These are phyloP conservation scores for Hippocampus mohnikei DNA, from an alignment of 2,113 vertebrate genomes.

Conservation along the genomic window DNA sequence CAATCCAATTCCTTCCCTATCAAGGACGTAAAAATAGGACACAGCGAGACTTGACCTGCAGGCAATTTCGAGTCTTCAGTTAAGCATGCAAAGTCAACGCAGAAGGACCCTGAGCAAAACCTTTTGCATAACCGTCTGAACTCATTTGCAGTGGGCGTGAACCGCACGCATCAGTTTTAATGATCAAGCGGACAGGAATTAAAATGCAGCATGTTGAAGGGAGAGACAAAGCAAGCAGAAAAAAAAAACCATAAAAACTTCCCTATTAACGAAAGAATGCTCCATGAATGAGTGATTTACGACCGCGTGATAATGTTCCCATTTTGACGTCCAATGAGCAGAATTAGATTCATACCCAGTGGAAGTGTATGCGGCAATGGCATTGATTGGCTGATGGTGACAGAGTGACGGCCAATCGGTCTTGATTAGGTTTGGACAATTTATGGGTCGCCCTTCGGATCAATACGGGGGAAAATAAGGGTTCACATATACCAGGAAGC, in stretches of 20 bases:
- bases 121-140: too few relatives aligned
- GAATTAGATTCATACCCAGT: slow-evolving; percentile 51
- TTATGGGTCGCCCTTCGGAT: slow-evolving; percentile 41
- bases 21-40: too few relatives aligned
- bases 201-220: slow-evolving; percentile 28
- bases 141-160: too few relatives aligned
- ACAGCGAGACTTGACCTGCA: too few relatives aligned
- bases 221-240: slow-evolving; percentile 18
- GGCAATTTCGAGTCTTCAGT: too few relatives aligned
- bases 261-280: slow-evolving; percentile 63
- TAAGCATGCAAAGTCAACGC: too few relatives aligned
- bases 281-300: slow-evolving; percentile 70
- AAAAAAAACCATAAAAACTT: slow-evolving; percentile 32
- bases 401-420: slow-evolving; percentile 67
- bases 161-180: too few relatives aligned
- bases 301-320: slow-evolving; percentile 52
- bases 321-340: slow-evolving; percentile 59
- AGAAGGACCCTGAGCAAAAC: too few relatives aligned
- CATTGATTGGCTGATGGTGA: slow-evolving; percentile 21
- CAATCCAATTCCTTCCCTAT: too few relatives aligned
- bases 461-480: slow-evolving; percentile 34
- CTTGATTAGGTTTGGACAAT: slow-evolving; percentile 68
- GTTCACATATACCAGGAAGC: slow-evolving; percentile 28
- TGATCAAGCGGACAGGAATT: slow-evolving; percentile 22
- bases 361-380: slow-evolving; percentile 13